Base-by-base conservation (phyloP, 2,797 vertebrate genomes). In the Neostethus bicornis region DNA sequence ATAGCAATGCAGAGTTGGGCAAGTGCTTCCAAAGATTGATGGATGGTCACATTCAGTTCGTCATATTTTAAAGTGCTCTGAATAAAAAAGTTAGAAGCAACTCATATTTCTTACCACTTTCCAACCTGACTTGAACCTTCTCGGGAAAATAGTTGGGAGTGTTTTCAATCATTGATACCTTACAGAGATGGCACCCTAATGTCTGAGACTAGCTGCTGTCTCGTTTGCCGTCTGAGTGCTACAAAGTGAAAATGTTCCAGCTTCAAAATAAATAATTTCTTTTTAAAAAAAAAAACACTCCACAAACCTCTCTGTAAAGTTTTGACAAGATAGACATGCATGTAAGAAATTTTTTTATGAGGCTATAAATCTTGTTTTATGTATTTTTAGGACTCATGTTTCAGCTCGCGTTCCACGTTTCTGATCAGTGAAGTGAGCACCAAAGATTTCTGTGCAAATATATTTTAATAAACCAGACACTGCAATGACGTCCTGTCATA, bases 201-300 rank as follows among this genome's bases (percentile, higher is more conserved):
- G 57, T 25, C 55, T 10, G 49, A 37, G 56, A 24, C 44, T 1
- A 19, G 26, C 59, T 42, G 63, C 34, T 55, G 63, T 75, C 61
- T 53, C 32, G 3, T 31, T 37, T 64, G 56, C 64, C 6, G 19
- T 42, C 58, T 76, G 70, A 81, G 79, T 76, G 66, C 73, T 56
- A 67, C 65, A 59, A 55, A 61, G 59, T 61, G 52, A 53, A 75
- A 39, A 66, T 58, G 65, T 77, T 60, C 49, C 43, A n/a, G 49
- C 66, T 26, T 29, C 19, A 0, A 47, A 44, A 73, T 80, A 41
- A 83, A 77, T 77, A 56, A 75, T 79, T 77, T 4, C 48, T 77
- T 50, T n/a, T n/a, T n/a, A n/a, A n/a, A n/a, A n/a, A 69, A 41
- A n/a, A 65, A 59, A 55, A 43, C 42, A 8, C 38, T 19, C 32